phyloP scores from a whole-genome alignment of 2,888 invertebrate species.

The Perdita meconis region DNA sequence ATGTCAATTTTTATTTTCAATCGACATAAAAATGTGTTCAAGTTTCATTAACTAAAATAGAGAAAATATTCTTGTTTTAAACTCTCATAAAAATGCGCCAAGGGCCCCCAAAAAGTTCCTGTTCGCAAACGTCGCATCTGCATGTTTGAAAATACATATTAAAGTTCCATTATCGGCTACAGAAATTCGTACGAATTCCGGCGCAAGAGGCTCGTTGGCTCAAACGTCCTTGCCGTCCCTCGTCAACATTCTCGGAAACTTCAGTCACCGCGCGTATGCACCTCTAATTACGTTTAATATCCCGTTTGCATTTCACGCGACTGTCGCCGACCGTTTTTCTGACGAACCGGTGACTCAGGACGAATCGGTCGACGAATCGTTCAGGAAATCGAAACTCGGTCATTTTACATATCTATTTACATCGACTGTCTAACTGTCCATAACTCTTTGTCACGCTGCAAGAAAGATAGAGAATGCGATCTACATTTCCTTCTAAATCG shows the following conservation, averaged over 20 bases:
- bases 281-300: slow-evolving; percentile 12
- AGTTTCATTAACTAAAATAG: too few relatives aligned
- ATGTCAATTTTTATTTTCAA: too few relatives aligned
- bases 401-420: too few relatives aligned
- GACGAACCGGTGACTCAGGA: background rate
- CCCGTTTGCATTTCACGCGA: slow-evolving; percentile 4
- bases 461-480: background rate
- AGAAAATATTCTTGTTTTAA: too few relatives aligned
- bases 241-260: slow-evolving; percentile 52
- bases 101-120: too few relatives aligned
- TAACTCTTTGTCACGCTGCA: too few relatives aligned
- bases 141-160: background rate
- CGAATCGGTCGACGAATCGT: background rate
- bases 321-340: background rate
- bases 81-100: too few relatives aligned
- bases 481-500: background rate
- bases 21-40: too few relatives aligned
- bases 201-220: slow-evolving; percentile 1
- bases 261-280: slow-evolving; percentile 49
- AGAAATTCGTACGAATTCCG: slow-evolving; percentile 19
- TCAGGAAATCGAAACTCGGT: too few relatives aligned
- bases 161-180: background rate
- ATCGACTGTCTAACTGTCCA: too few relatives aligned
- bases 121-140: background rate
- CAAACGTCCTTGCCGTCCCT: slow-evolving; percentile 6